These are phyloP conservation scores for Drosophila nr. medialis DNA, from an alignment of 2,888 invertebrate genomes.

Conservation along the genomic window DNA sequence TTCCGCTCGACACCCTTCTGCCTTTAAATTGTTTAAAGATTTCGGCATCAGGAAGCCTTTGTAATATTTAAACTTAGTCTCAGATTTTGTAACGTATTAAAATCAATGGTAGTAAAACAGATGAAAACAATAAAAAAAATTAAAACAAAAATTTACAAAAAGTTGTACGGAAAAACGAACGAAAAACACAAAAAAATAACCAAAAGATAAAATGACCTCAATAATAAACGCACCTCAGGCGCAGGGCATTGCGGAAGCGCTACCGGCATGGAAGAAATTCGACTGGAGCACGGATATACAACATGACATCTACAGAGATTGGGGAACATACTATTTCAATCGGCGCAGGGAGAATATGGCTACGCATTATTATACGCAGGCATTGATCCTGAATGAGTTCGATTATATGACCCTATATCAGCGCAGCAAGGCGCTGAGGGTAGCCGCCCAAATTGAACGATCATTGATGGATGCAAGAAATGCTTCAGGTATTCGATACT, in stretches of 20 bases:
- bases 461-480: slow-evolving; percentile 74
- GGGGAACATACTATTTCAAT: slow-evolving; percentile 81
- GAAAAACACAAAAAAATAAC: not conserved
- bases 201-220: slow-evolving; percentile 13
- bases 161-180: not conserved
- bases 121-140: not conserved
- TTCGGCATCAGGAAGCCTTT: slow-evolving; percentile 5
- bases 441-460: slow-evolving; percentile 67
- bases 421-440: slow-evolving; percentile 69
- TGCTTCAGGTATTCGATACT: slow-evolving; percentile 71
- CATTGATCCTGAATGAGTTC: slow-evolving; percentile 65
- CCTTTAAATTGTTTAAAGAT: not conserved
- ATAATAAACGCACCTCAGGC: not conserved
- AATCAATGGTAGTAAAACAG: slow-evolving; percentile 1
- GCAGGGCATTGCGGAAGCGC: not conserved
- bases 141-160: not conserved
- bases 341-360: slow-evolving; percentile 80
- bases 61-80: not conserved
- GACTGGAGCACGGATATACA: slow-evolving; percentile 74
- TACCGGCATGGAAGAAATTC: slow-evolving; percentile 70
- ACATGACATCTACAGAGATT: slow-evolving; percentile 81
- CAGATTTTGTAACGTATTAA: not conserved
- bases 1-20: fast-evolving
- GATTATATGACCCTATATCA: slow-evolving; percentile 77
- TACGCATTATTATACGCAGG: slow-evolving; percentile 76